Percentiles rank a stretch among this genome's conserved stretches.
These are phyloP conservation scores for Otus sunia DNA, from an alignment of 2,113 vertebrate species.

Conservation along the genomic window DNA sequence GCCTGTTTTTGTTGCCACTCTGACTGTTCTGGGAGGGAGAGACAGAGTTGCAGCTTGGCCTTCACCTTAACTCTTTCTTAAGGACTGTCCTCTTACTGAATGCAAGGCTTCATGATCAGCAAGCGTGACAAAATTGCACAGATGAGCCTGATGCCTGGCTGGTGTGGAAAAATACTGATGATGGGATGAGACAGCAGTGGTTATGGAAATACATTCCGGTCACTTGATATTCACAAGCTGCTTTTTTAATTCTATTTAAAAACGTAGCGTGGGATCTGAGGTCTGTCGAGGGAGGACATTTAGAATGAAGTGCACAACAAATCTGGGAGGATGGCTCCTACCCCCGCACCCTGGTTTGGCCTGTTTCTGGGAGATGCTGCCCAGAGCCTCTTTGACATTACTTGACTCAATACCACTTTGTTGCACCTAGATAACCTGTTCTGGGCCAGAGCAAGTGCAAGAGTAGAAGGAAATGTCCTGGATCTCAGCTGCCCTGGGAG, in stretches of 20 bases:
- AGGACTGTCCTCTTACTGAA: neutral
- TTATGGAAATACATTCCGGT: neutral
- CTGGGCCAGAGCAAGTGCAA: neutral
- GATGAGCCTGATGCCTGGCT: neutral
- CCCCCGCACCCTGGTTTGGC: accelerated
- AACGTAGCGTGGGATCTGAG: neutral
- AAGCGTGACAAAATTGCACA: neutral
- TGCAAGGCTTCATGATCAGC: accelerated
- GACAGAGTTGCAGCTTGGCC: neutral
- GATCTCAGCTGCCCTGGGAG: neutral
- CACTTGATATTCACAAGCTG: neutral
- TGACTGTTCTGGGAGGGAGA: neutral
- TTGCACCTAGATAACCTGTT: neutral
- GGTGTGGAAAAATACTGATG: neutral
- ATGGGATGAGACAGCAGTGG: neutral
- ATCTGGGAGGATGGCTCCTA: neutral
- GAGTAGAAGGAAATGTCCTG: neutral
- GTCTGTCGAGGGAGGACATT: neutral
- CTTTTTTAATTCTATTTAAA: constrained; percentile 6
- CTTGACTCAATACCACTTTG: neutral
- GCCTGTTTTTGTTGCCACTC: neutral
- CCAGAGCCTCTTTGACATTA: neutral
- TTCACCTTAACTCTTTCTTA: neutral
- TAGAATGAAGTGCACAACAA: neutral
- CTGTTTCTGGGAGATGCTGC: neutral